These are phyloP conservation scores for Aphidius ervi DNA, from an alignment of 1,140 invertebrate genomes.

Conservation along the genomic window DNA sequence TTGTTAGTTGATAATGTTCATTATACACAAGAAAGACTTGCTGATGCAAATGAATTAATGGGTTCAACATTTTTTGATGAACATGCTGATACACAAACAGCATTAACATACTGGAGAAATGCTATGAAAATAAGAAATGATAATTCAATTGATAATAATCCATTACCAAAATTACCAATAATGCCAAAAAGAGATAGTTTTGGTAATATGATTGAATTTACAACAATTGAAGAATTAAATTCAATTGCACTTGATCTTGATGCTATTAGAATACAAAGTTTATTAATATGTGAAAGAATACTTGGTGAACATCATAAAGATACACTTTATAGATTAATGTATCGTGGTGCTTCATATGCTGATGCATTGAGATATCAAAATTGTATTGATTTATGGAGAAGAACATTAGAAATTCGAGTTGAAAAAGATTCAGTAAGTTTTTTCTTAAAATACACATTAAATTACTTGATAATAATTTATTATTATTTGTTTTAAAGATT, in stretches of 20 bases:
- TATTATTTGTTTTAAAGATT: constrained; percentile 38
- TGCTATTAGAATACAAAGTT: constrained; percentile 74
- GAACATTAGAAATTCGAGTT: constrained; percentile 74
- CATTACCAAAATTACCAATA: constrained; percentile 56
- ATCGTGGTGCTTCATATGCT: constrained; percentile 79
- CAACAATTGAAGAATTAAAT: constrained; percentile 66
- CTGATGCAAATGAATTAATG: constrained; percentile 80
- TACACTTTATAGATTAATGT: constrained; percentile 73
- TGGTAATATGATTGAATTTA: constrained; percentile 67
- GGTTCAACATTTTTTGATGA: constrained; percentile 81
- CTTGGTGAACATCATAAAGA: constrained; percentile 79
- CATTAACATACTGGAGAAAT: constrained; percentile 64
- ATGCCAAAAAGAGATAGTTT: constrained; percentile 60
- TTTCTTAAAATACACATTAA: constrained; percentile 9
- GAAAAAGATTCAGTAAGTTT: constrained; percentile 67
- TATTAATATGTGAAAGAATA: constrained; percentile 79
- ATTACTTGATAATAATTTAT: too few species aligned
- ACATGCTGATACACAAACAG: constrained; percentile 67
- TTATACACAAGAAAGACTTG: constrained; percentile 67
- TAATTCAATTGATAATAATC: constrained; percentile 32
- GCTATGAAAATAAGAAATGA: constrained; percentile 58
- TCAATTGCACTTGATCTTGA: constrained; percentile 71
- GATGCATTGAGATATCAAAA: constrained; percentile 74
- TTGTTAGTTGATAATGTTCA: constrained; percentile 40
- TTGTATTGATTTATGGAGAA: constrained; percentile 81